These are phyloP conservation scores for Sceloporus undulatus DNA, from an alignment of 2,113 vertebrate species.

Conservation along the genomic window DNA sequence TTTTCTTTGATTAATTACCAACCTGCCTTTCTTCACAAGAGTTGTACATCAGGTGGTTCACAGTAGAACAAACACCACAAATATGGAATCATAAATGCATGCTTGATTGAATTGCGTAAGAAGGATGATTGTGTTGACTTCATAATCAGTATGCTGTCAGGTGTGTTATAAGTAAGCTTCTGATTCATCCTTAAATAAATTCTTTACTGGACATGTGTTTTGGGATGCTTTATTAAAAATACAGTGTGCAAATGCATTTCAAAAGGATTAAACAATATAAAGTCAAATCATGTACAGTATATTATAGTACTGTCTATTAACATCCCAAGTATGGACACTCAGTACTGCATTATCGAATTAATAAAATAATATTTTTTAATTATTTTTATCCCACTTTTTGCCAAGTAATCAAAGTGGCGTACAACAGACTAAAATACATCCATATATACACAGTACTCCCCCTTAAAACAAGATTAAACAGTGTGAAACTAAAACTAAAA, in stretches of 20 bases:
- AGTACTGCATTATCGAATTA: not conserved
- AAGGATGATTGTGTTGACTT: constrained; percentile 28
- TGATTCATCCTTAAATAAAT: constrained; percentile 36
- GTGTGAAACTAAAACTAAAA: no score
- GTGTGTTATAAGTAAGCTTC: constrained; percentile 26
- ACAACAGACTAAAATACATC: no score
- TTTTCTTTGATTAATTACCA: not conserved
- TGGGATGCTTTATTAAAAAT: not conserved
- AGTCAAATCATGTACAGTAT: not conserved
- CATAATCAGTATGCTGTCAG: constrained; percentile 30
- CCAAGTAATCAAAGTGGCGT: no score
- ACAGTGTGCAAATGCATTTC: not conserved
- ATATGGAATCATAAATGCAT: not conserved
- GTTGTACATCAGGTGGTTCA: not conserved
- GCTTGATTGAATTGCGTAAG: constrained; percentile 48
- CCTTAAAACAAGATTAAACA: no score
- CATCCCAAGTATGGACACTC: not conserved
- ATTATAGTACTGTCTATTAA: not conserved
- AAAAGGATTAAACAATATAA: not conserved
- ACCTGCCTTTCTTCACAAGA: not conserved
- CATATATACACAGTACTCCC: no score
- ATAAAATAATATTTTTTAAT: no score
- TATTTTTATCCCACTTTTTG: no score
- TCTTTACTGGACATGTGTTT: not conserved
- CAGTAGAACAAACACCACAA: not conserved